Percentiles rank a stretch among this genome's conserved stretches.
phyloP scores from a whole-genome alignment of 1,140 invertebrate species.

The Drosophila pandora region DNA sequence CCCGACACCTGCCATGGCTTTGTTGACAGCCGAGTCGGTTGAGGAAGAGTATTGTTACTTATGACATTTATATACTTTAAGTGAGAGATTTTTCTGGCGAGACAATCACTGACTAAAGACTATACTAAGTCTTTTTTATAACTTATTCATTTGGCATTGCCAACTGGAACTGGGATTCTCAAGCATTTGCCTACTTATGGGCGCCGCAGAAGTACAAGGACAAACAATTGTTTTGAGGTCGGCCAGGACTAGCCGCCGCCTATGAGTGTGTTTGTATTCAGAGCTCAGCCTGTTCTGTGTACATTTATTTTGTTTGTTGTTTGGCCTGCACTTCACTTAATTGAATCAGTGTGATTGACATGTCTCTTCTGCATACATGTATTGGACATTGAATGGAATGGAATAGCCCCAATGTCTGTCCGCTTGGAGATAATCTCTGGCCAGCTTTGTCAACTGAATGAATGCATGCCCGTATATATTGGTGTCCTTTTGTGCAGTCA shows the following conservation, averaged over 20 bases:
- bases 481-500: constrained; percentile 46
- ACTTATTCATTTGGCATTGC: constrained; percentile 6
- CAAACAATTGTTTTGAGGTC: constrained; percentile 49
- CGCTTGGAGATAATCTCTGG: constrained; percentile 37
- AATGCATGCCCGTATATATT: background rate
- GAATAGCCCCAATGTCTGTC: constrained; percentile 6
- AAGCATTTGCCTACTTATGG: constrained; percentile 25
- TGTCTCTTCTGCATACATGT: constrained; percentile 35
- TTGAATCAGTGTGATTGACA: constrained; percentile 75
- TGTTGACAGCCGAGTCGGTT: constrained; percentile 49
- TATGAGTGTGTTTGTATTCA: constrained; percentile 16
- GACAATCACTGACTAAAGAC: too few species aligned
- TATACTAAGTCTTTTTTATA: background rate
- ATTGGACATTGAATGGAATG: constrained; percentile 9
- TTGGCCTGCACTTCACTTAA: constrained; percentile 67
- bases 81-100: background rate
- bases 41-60: constrained; percentile 25
- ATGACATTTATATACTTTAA: constrained; percentile 18
- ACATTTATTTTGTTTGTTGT: constrained; percentile 15
- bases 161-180: background rate
- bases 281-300: constrained; percentile 12
- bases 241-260: constrained; percentile 12
- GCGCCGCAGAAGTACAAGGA: constrained; percentile 9
- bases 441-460: constrained; percentile 8
- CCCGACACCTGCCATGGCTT: constrained; percentile 58